A percentile compares a stretch with the other conserved stretches of the same genome.
These are phyloP conservation scores for Epizoanthus scotinus DNA, from an alignment of 92 coral and sea anemone genomes.

Conservation along the genomic window DNA sequence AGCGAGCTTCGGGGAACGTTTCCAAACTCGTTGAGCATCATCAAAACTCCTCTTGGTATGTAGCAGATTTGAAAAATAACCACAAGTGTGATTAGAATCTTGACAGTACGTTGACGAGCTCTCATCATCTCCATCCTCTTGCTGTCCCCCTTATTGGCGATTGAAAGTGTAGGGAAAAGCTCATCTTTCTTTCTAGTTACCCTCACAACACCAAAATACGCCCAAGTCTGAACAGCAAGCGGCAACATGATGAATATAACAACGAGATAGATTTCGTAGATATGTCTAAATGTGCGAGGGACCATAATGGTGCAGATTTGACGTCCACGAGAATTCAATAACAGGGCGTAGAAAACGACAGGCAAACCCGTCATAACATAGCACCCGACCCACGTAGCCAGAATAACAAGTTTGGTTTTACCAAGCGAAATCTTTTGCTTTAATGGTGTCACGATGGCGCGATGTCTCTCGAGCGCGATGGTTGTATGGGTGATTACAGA, in stretches of 20 bases:
- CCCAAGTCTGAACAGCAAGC: conserved; percentile 52
- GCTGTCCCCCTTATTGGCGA: not conserved
- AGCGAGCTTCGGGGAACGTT: conserved; percentile 7
- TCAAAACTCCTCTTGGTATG: conserved; percentile 46
- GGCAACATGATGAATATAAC: conserved; percentile 48
- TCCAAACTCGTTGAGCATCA: conserved; percentile 21
- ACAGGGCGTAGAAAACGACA: conserved; percentile 33
- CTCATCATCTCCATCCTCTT: conserved; percentile 16
- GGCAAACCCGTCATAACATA: conserved; percentile 73
- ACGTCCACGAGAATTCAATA: not conserved
- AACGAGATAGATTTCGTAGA: conserved; percentile 55
- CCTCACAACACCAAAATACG: conserved; percentile 47
- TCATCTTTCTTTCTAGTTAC: conserved; percentile 8
- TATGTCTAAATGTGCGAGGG: conserved; percentile 40
- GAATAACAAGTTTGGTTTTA: conserved; percentile 60
- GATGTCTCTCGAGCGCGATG: conserved; percentile 71
- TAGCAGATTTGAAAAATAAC: conserved; percentile 49
- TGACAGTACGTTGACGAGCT: conserved; percentile 32
- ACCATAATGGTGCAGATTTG: conserved; percentile 8
- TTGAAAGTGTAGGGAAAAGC: conserved; percentile 2
- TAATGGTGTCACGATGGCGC: conserved; percentile 76
- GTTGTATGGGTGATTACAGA: conserved; percentile 74
- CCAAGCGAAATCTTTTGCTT: conserved; percentile 58
- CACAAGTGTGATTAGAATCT: conserved; percentile 33
- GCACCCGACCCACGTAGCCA: conserved; percentile 63